These are phyloP conservation scores for Cataglyphis albicans DNA, from an alignment of 2,888 invertebrate species.

Conservation along the genomic window DNA sequence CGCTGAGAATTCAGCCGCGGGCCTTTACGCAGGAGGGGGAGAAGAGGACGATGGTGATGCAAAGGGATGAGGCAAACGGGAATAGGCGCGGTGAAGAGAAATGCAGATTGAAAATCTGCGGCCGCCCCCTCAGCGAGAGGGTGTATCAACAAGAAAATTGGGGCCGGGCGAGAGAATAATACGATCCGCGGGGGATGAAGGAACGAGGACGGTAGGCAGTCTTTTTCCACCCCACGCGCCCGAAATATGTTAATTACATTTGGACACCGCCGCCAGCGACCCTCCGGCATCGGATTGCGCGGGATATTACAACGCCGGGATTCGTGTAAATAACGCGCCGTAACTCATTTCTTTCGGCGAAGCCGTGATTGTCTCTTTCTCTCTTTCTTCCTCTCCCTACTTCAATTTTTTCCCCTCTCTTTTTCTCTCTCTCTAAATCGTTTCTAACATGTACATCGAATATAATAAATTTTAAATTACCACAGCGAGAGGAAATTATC, in stretches of 20 bases:
- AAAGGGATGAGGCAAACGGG: background rate
- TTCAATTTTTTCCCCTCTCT: background rate
- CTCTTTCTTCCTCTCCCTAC: background rate
- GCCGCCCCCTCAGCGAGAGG: slow-evolving; percentile 66
- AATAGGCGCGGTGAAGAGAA: slow-evolving; percentile 68
- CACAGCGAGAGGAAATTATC: slow-evolving; percentile 22
- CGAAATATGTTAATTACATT: slow-evolving; percentile 74
- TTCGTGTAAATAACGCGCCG: slow-evolving; percentile 49
- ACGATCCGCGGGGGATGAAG: slow-evolving; percentile 62
- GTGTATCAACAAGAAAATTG: slow-evolving; percentile 75
- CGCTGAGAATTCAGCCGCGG: slow-evolving; percentile 54
- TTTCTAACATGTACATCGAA: slow-evolving; percentile 3
- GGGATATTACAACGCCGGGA: slow-evolving; percentile 50
- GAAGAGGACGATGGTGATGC: background rate
- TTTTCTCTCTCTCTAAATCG: background rate
- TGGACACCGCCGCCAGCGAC: slow-evolving; percentile 62
- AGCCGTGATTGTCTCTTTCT: background rate
- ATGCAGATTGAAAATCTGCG: slow-evolving; percentile 76
- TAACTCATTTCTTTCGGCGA: slow-evolving; percentile 47
- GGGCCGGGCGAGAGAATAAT: slow-evolving; percentile 74
- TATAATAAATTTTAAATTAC: slow-evolving; percentile 41
- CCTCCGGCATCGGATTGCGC: slow-evolving; percentile 47
- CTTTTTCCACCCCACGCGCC: slow-evolving; percentile 63
- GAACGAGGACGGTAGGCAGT: slow-evolving; percentile 54
- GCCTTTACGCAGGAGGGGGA: background rate